A percentile compares a stretch with the other conserved stretches of the same genome.
phyloP scores from a whole-genome alignment of 2,888 invertebrate species.

The Sympetrum striolatum region DNA sequence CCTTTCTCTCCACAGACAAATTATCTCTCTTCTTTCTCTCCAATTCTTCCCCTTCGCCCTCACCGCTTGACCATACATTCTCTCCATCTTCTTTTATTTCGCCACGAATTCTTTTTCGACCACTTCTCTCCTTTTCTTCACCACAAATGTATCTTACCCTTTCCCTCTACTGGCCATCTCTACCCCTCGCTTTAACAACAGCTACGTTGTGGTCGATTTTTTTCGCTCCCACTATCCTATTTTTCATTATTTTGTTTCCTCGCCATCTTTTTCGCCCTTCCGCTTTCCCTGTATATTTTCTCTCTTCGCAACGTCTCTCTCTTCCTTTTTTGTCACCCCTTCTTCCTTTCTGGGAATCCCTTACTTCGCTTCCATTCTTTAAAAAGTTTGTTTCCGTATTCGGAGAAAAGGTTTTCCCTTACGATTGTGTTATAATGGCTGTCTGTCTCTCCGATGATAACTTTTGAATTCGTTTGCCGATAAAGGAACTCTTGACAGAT shows the following conservation, averaged over 20 bases:
- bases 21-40: neutral
- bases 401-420: neutral
- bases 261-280: neutral
- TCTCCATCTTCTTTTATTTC: neutral
- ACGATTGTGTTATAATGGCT: neutral
- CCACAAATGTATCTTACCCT: neutral
- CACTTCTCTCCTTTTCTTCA: neutral
- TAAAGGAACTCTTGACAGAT: neutral
- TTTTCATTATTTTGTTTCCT: neutral
- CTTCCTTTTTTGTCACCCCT: neutral
- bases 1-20: neutral
- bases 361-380: neutral
- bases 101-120: neutral
- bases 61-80: neutral
- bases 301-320: neutral
- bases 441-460: neutral
- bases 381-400: neutral
- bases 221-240: neutral
- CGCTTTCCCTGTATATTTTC: neutral
- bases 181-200: neutral
- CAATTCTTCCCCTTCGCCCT: neutral
- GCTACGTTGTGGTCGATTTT: neutral
- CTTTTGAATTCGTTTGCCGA: neutral
- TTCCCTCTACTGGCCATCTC: neutral
- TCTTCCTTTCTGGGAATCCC: neutral